A percentile compares a stretch with the other conserved stretches of the same genome.
These are phyloP conservation scores for Melanostigma gelatinosum DNA, from an alignment of 2,113 vertebrate genomes.

Conservation along the genomic window DNA sequence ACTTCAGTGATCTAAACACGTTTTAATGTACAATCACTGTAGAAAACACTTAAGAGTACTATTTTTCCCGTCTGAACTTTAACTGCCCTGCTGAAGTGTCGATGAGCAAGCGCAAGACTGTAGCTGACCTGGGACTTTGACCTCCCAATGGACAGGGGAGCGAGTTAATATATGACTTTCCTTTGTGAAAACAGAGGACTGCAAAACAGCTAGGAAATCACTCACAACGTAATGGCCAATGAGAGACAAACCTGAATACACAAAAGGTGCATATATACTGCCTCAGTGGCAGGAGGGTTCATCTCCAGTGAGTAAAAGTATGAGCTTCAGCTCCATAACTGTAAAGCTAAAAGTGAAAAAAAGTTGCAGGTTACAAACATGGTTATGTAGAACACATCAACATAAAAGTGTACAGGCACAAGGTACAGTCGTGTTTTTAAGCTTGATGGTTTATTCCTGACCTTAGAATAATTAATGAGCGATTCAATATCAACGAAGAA, in stretches of 20 bases:
- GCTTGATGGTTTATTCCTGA: conserved; percentile 7
- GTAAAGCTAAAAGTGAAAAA: background rate
- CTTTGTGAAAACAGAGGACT: conserved; percentile 54
- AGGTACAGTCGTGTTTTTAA: background rate
- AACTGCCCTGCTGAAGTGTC: conserved; percentile 60
- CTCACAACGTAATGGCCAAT: conserved; percentile 59
- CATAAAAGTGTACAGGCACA: background rate
- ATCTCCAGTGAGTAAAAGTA: conserved; percentile 1
- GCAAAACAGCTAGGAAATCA: conserved; percentile 64
- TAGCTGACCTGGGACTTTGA: conserved; percentile 48
- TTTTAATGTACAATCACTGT: conserved; percentile 63
- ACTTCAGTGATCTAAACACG: conserved; percentile 73
- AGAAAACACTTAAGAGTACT: conserved; percentile 59
- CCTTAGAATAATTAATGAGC: conserved; percentile 3
- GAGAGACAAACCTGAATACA: conserved; percentile 48
- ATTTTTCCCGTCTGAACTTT: conserved; percentile 56
- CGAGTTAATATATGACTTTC: conserved; percentile 66
- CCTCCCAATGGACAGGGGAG: conserved; percentile 45
- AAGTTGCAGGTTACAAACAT: background rate
- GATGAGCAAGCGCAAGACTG: conserved; percentile 38
- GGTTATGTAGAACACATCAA: conserved; percentile 2
- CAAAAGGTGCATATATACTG: conserved; percentile 27
- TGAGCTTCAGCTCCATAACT: background rate
- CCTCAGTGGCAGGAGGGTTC: conserved; percentile 9
- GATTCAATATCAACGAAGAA: background rate